These are phyloP conservation scores for Saccopteryx leptura DNA, from an alignment of 2,113 vertebrate species.

Conservation along the genomic window DNA sequence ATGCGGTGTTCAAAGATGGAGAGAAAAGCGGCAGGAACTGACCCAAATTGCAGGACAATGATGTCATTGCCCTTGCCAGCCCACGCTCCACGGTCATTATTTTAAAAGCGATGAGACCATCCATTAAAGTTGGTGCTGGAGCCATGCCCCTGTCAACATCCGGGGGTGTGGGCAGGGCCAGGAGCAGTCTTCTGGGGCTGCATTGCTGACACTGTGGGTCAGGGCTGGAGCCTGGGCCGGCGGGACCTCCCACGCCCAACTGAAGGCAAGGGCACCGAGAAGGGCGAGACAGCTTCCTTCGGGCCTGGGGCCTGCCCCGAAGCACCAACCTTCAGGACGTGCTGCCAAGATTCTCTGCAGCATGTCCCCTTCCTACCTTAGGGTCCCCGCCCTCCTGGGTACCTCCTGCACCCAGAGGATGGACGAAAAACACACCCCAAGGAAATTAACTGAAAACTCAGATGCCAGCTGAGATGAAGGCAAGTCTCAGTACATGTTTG, in stretches of 20 bases:
- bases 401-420: too few species aligned
- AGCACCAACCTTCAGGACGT: background rate
- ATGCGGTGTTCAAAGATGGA: background rate
- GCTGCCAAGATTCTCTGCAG: background rate
- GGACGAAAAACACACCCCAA: background rate
- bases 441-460: background rate
- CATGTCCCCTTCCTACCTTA: background rate
- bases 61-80: conserved; percentile 66
- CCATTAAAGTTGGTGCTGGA: conserved; percentile 79
- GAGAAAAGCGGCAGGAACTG: conserved; percentile 63
- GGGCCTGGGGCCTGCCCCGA: background rate
- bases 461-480: background rate
- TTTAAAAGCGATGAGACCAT: conserved; percentile 86
- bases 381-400: background rate
- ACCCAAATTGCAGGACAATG: conserved; percentile 85
- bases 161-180: conserved; percentile 83
- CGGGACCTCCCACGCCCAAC: background rate
- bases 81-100: conserved; percentile 83
- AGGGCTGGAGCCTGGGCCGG: background rate
- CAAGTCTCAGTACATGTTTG: background rate
- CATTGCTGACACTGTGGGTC: background rate
- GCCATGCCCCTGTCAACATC: conserved; percentile 85
- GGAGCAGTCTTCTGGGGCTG: background rate
- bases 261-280: background rate
- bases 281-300: background rate